Conservation (phyloP, 2,113 vertebrate genomes). For the Perca fluviatilis region DNA sequence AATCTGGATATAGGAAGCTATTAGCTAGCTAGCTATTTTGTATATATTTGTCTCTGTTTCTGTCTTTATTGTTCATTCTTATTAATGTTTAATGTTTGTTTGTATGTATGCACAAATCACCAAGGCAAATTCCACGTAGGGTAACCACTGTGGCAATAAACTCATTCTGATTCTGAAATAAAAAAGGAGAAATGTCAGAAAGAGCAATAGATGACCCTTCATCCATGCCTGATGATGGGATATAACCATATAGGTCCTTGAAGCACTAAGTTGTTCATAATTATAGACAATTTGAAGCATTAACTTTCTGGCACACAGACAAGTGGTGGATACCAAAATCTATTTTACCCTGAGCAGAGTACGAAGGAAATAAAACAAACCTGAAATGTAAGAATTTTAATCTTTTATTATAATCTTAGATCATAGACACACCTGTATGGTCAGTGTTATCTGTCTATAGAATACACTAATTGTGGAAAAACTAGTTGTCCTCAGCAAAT, state of each 20-base stretch:
- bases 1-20: not conserved
- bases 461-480: not conserved
- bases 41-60: no score
- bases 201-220: not conserved
- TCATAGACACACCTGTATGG: not conserved
- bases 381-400: not conserved
- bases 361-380: not conserved
- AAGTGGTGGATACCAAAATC: slow-evolving; percentile 16
- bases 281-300: slow-evolving; percentile 14
- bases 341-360: not conserved
- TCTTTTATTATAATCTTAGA: not conserved
- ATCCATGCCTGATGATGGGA: not conserved
- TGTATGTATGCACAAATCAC: no score
- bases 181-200: slow-evolving; percentile 9
- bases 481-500: not conserved
- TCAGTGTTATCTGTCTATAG: not conserved
- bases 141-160: no score
- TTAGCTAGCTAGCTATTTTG: no score
- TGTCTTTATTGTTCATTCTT: no score
- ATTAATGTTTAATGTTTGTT: no score
- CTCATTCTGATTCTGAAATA: not conserved
- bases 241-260: not conserved
- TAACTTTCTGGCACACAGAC: not conserved
- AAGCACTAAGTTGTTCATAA: slow-evolving; percentile 3
- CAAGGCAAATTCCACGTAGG: no score